Conservation (phyloP, 2,888 invertebrate genomes). For the Xestia ashworthii region DNA sequence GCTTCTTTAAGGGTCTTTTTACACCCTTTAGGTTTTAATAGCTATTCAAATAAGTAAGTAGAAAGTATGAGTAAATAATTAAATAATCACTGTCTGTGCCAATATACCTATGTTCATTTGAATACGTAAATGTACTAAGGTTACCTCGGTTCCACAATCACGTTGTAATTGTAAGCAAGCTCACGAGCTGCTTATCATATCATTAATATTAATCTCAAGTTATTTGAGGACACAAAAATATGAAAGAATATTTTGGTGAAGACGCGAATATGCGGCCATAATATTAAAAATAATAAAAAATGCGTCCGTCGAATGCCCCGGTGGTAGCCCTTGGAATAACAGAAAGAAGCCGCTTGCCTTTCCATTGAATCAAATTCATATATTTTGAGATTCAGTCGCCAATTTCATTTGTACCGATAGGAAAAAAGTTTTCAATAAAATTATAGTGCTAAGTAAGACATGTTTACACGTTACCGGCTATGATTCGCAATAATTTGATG, state of each 20-base stretch:
- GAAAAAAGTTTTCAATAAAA: conserved; percentile 68
- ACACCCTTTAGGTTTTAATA: too few species aligned
- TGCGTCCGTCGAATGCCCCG: conserved; percentile 79
- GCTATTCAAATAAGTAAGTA: conserved; percentile 45
- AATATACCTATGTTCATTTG: conserved; percentile 45
- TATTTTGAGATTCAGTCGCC: conserved; percentile 91
- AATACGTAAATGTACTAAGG: conserved; percentile 49
- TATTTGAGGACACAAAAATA: conserved; percentile 67
- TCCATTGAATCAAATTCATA: conserved; percentile 91
- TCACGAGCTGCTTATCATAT: conserved; percentile 47
- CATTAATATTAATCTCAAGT: conserved; percentile 59
- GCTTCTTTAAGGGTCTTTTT: too few species aligned
- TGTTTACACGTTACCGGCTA: not conserved
- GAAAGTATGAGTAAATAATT: conserved; percentile 57
- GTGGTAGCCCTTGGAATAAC: conserved; percentile 89
- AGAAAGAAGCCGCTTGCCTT: conserved; percentile 90
- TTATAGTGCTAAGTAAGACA: not conserved
- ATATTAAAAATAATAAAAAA: conserved; percentile 86
- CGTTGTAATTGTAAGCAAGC: conserved; percentile 43
- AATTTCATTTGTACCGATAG: conserved; percentile 88
- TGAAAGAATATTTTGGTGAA: conserved; percentile 81
- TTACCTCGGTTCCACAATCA: conserved; percentile 32
- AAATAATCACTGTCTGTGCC: conserved; percentile 52
- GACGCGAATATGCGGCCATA: conserved; percentile 81
- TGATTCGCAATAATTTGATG: not conserved